Percentiles rank a stretch among this genome's conserved stretches.
Conservation (phyloP, 1,140 invertebrate genomes). For the Heliconius melpomene region DNA sequence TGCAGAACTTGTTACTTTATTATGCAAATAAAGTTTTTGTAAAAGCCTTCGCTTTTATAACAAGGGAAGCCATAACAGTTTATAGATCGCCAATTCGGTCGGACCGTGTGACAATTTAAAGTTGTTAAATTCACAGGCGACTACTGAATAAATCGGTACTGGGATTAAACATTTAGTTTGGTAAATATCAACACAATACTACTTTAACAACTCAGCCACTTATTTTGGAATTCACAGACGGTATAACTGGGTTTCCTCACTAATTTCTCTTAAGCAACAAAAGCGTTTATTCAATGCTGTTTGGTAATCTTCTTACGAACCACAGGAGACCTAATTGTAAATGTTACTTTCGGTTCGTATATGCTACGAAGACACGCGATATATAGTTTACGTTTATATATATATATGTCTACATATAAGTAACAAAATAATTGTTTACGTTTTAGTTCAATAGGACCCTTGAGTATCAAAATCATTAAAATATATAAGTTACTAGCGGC, state of each 20-base stretch:
- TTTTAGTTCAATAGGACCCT: neutral
- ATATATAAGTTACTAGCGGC: too few relatives aligned
- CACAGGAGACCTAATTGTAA: slow-evolving; percentile 39
- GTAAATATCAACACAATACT: slow-evolving; percentile 45
- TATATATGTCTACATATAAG: neutral
- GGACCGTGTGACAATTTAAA: slow-evolving; percentile 39
- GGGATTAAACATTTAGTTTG: slow-evolving; percentile 45
- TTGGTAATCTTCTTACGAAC: slow-evolving; percentile 42
- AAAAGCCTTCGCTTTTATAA: slow-evolving; percentile 31
- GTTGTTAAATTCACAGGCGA: slow-evolving; percentile 36
- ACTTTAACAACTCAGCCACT: slow-evolving; percentile 41
- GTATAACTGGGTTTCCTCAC: slow-evolving; percentile 36
- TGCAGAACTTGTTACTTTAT: slow-evolving; percentile 42
- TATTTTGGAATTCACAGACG: slow-evolving; percentile 42
- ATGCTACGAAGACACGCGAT: slow-evolving; percentile 26
- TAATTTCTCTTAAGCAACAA: slow-evolving; percentile 44
- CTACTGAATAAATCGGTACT: slow-evolving; percentile 40
- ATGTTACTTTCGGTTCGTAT: slow-evolving; percentile 28
- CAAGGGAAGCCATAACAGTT: slow-evolving; percentile 38
- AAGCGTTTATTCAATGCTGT: slow-evolving; percentile 41
- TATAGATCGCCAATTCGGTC: slow-evolving; percentile 40
- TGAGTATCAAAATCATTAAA: too few relatives aligned
- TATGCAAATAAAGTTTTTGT: slow-evolving; percentile 47
- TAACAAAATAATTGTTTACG: neutral
- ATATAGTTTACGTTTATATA: neutral